Percentiles rank a stretch among this genome's conserved stretches.
Conservation (phyloP, 23 tunicate genomes). For the Phallusia fumigata region DNA sequence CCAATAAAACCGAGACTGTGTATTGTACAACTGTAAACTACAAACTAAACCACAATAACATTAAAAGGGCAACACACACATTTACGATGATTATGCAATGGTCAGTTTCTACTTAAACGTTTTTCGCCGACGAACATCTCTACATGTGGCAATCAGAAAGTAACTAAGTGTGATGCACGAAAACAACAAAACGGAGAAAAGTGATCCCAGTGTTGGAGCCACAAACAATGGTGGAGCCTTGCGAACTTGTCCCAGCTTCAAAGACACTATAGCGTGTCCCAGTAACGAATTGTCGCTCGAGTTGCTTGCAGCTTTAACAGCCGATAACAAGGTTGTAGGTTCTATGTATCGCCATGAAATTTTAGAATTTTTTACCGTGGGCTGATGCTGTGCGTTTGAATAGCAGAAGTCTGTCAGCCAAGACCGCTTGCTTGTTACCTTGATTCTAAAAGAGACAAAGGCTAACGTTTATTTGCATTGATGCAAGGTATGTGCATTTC, state of each 20-base stretch:
- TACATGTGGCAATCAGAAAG: not conserved
- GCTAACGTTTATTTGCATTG: no score
- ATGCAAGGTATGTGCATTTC: no score
- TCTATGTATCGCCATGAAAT: not conserved
- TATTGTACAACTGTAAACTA: no score
- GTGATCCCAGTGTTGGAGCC: not conserved
- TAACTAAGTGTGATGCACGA: not conserved
- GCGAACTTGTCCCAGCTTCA: not conserved
- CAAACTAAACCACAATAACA: no score
- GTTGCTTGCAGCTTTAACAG: not conserved
- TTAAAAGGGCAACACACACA: no score
- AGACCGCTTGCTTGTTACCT: not conserved
- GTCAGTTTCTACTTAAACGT: not conserved
- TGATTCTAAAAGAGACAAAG: not conserved
- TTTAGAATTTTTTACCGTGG: not conserved
- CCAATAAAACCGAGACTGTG: no score
- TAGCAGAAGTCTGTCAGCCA: not conserved
- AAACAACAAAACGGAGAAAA: not conserved
- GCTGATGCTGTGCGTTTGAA: not conserved
- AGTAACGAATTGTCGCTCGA: not conserved
- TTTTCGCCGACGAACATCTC: not conserved
- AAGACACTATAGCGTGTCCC: not conserved
- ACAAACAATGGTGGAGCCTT: not conserved
- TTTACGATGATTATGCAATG: not conserved
- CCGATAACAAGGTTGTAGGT: not conserved